Percentiles rank a stretch among this genome's conserved stretches.
These are phyloP conservation scores for Ostrea edulis DNA, from an alignment of 1,140 invertebrate genomes.

Conservation along the genomic window DNA sequence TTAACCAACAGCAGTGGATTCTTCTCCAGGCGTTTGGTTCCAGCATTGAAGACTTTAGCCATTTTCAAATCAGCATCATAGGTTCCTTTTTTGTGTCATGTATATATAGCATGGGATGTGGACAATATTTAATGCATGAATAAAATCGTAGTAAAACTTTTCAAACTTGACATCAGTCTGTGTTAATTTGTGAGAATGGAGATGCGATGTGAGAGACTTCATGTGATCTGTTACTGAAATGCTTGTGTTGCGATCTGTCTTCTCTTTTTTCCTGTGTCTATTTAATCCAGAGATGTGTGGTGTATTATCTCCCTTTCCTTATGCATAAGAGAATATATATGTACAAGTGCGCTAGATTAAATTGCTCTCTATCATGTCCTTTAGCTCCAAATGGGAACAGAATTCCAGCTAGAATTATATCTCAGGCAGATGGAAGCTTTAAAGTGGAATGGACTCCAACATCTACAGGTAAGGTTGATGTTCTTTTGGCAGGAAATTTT, in stretches of 20 bases:
- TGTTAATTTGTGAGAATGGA: slow-evolving; percentile 28
- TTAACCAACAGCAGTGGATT: slow-evolving; percentile 62
- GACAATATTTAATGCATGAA: slow-evolving; percentile 25
- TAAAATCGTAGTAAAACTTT: slow-evolving; percentile 11
- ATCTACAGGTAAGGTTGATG: slow-evolving; percentile 66
- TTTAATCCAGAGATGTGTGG: not conserved
- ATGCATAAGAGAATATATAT: not conserved
- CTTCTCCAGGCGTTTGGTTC: slow-evolving; percentile 57
- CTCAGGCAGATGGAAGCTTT: slow-evolving; percentile 73
- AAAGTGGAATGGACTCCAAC: slow-evolving; percentile 78
- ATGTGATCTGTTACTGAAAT: not conserved
- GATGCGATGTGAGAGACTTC: not conserved
- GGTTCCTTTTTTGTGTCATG: slow-evolving; percentile 48
- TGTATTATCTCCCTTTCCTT: not conserved
- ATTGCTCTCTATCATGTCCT: not conserved
- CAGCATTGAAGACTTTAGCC: slow-evolving; percentile 44
- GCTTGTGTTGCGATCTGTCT: not conserved
- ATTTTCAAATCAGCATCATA: slow-evolving; percentile 59
- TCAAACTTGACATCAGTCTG: not conserved
- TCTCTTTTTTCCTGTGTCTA: not conserved
- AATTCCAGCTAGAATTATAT: slow-evolving; percentile 86
- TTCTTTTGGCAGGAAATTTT: not conserved
- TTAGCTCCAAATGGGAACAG: slow-evolving; percentile 91
- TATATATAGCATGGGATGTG: slow-evolving; percentile 29
- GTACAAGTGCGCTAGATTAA: not conserved